phyloP scores from a whole-genome alignment of 2,888 invertebrate species.

The Ochropacha duplaris region DNA sequence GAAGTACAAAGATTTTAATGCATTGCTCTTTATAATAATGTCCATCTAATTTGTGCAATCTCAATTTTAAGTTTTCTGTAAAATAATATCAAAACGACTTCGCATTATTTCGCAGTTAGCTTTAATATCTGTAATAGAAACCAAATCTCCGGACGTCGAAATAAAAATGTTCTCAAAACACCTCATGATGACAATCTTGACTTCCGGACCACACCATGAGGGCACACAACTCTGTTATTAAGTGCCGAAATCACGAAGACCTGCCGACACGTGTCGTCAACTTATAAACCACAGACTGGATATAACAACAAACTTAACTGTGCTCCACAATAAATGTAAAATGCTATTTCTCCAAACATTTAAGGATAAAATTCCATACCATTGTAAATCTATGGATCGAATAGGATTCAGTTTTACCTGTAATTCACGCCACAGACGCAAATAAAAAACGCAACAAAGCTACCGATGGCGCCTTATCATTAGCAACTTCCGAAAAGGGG shows the following conservation, averaged over 20 bases:
- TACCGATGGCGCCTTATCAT: slow-evolving; percentile 78
- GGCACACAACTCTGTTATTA: slow-evolving; percentile 54
- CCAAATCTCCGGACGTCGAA: slow-evolving; percentile 50
- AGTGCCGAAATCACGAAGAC: slow-evolving; percentile 44
- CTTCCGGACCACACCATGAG: slow-evolving; percentile 76
- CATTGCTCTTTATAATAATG: slow-evolving; percentile 18
- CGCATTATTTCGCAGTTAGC: slow-evolving; percentile 36
- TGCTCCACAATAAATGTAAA: slow-evolving; percentile 16
- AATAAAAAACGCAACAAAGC: slow-evolving; percentile 62
- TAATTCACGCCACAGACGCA: slow-evolving; percentile 54
- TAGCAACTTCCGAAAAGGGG: slow-evolving; percentile 76
- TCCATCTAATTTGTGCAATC: slow-evolving; percentile 27
- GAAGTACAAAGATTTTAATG: slow-evolving; percentile 7
- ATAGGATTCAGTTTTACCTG: slow-evolving; percentile 35
- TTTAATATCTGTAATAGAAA: slow-evolving; percentile 46
- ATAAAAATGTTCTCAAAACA: slow-evolving; percentile 57
- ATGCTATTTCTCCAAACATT: background rate
- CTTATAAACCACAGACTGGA: slow-evolving; percentile 53
- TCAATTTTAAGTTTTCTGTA: slow-evolving; percentile 7
- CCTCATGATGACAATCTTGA: slow-evolving; percentile 62
- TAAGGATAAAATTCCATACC: slow-evolving; percentile 13
- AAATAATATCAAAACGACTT: slow-evolving; percentile 13
- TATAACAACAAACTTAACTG: slow-evolving; percentile 27
- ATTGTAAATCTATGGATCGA: slow-evolving; percentile 16
- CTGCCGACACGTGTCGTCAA: slow-evolving; percentile 59